These are phyloP conservation scores for Meghimatium bilineatum DNA, from an alignment of 2,888 invertebrate genomes.

Conservation along the genomic window DNA sequence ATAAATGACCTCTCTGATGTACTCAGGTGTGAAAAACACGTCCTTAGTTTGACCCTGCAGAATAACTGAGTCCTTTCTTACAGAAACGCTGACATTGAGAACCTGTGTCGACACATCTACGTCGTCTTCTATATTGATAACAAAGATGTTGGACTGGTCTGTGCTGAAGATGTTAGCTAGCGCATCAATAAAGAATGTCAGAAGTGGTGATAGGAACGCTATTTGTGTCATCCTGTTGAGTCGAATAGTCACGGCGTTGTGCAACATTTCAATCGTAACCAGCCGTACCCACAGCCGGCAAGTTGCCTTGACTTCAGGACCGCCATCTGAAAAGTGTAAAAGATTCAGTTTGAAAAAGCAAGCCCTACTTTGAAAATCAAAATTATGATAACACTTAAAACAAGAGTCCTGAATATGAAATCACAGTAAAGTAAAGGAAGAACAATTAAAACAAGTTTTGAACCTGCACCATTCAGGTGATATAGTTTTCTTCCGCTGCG, in stretches of 20 bases:
- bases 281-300: constrained; percentile 93
- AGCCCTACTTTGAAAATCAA: no score
- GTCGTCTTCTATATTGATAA: constrained; percentile 94
- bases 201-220: constrained; percentile 91
- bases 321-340: constrained; percentile 83
- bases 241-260: constrained; percentile 94
- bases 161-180: constrained; percentile 94
- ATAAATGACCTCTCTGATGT: constrained; percentile 94
- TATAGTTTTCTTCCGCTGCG: no score
- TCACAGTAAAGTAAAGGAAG: no score
- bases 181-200: constrained; percentile 91
- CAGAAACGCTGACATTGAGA: constrained; percentile 95
- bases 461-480: no score
- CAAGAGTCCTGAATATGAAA: no score
- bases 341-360: no score
- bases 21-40: constrained; percentile 90
- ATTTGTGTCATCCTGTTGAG: constrained; percentile 95
- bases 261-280: constrained; percentile 95
- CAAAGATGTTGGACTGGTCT: constrained; percentile 92
- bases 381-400: no score
- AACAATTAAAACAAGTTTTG: no score
- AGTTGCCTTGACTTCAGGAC: constrained; percentile 93
- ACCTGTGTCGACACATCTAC: constrained; percentile 88
- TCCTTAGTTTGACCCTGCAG: constrained; percentile 76
- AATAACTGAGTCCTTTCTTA: constrained; percentile 78